A percentile compares a stretch with the other conserved stretches of the same genome.
phyloP scores from a whole-genome alignment of 1,140 invertebrate genomes.

The Venustaconcha ellipsiformis region DNA sequence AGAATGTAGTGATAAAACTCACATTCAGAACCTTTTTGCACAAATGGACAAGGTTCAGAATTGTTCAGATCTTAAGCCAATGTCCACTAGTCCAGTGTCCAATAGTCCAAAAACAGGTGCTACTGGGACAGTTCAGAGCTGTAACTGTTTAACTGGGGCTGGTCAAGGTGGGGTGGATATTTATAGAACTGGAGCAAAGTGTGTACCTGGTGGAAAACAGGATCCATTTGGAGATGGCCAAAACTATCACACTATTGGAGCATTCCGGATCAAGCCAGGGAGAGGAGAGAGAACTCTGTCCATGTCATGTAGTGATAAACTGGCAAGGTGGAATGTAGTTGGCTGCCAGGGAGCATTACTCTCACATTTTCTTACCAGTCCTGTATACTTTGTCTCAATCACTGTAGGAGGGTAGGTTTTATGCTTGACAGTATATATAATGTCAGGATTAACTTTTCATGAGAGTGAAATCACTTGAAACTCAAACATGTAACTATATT shows the following conservation, averaged over 20 bases:
- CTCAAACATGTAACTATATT: background rate
- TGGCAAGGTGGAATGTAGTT: slow-evolving; percentile 87
- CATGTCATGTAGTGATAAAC: slow-evolving; percentile 94
- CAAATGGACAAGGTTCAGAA: too few relatives aligned
- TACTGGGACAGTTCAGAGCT: too few relatives aligned
- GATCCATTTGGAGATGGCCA: slow-evolving; percentile 69
- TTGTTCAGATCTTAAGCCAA: too few relatives aligned
- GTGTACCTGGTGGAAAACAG: slow-evolving; percentile 72
- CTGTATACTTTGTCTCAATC: slow-evolving; percentile 80
- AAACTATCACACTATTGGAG: slow-evolving; percentile 79
- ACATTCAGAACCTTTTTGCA: too few relatives aligned
- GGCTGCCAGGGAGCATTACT: slow-evolving; percentile 89
- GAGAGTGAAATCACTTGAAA: background rate
- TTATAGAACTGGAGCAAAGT: slow-evolving; percentile 90
- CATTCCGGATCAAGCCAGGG: slow-evolving; percentile 90
- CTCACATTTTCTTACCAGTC: slow-evolving; percentile 78
- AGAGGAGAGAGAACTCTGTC: slow-evolving; percentile 89
- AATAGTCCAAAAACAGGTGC: too few relatives aligned
- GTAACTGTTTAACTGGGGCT: too few relatives aligned
- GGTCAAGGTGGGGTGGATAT: slow-evolving; percentile 72
- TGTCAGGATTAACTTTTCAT: background rate
- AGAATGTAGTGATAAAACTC: too few relatives aligned
- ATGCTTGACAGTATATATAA: slow-evolving; percentile 5
- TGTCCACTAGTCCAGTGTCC: too few relatives aligned
- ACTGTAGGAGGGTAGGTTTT: slow-evolving; percentile 75